These are phyloP conservation scores for Mythimna vitellina DNA, from an alignment of 2,888 invertebrate species.

Conservation along the genomic window DNA sequence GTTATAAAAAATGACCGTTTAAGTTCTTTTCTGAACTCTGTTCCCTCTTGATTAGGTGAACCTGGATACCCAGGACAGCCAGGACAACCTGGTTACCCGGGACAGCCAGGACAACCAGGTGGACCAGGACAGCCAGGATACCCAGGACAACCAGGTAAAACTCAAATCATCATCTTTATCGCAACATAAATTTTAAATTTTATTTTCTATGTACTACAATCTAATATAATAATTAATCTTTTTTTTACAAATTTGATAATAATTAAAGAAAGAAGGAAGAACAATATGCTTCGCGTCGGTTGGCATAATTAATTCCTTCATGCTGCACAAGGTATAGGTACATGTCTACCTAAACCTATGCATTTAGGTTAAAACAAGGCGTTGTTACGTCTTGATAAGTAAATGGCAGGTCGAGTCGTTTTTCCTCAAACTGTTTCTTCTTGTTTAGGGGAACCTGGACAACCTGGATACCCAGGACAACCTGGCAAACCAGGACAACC, in stretches of 20 bases:
- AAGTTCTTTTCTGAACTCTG: not conserved
- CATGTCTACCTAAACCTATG: too few relatives aligned
- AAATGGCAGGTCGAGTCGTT: not conserved
- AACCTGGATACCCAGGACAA: conserved; percentile 1
- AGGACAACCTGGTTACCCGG: conserved; percentile 6
- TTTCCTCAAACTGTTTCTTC: not conserved
- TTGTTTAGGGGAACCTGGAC: not conserved
- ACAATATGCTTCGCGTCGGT: too few relatives aligned
- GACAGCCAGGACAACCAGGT: conserved; percentile 13
- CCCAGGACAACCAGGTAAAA: not conserved
- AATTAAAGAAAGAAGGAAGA: too few relatives aligned
- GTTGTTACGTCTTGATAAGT: too few relatives aligned
- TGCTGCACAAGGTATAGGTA: too few relatives aligned
- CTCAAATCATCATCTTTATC: not conserved
- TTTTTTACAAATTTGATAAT: too few relatives aligned
- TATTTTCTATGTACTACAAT: too few relatives aligned
- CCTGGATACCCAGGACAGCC: conserved; percentile 5
- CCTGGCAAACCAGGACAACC: conserved; percentile 24
- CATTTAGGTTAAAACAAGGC: too few relatives aligned
- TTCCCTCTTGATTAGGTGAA: not conserved
- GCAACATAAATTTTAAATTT: too few relatives aligned
- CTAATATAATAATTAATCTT: too few relatives aligned
- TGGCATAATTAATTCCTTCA: too few relatives aligned
- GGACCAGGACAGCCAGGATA: not conserved
- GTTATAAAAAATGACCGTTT: not conserved